Evolutionary conservation across 2,113 vertebrate genomes (phyloP).

Genomic region (Seriola dumerili): DNA sequence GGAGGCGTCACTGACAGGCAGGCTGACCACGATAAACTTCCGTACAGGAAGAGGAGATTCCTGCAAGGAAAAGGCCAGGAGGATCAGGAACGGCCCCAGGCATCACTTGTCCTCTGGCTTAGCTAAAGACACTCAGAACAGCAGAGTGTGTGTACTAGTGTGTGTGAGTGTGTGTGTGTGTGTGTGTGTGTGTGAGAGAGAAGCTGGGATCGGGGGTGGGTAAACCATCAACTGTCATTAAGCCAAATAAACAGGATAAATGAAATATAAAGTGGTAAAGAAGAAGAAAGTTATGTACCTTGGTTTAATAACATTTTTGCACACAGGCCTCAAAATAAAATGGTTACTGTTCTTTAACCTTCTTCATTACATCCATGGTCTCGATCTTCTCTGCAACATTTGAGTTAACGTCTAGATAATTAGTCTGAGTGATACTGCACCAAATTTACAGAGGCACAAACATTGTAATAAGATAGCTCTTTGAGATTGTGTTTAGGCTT

Average conservation of each 20-base stretch:
- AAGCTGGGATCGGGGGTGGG: background rate
- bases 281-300: too few species aligned
- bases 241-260: background rate
- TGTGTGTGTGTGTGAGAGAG: conserved; percentile 1
- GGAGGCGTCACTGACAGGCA: conserved; percentile 78
- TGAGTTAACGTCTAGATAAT: too few species aligned
- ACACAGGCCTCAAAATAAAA: background rate
- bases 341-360: background rate
- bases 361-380: background rate
- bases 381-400: too few species aligned
- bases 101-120: conserved; percentile 69
- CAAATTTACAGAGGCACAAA: too few species aligned
- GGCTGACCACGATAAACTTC: conserved; percentile 76
- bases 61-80: conserved; percentile 80
- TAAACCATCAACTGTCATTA: background rate
- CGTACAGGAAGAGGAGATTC: conserved; percentile 81
- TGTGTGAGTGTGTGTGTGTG: background rate
- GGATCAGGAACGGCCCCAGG: conserved; percentile 69
- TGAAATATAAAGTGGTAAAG: background rate
- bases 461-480: too few species aligned
- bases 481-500: too few species aligned
- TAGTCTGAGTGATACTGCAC: too few species aligned
- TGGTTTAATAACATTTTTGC: background rate
- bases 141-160: background rate
- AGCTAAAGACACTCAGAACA: conserved; percentile 64